These are phyloP conservation scores for Oscheius sp. DNA, from an alignment of 2,888 invertebrate genomes.

Conservation along the genomic window DNA sequence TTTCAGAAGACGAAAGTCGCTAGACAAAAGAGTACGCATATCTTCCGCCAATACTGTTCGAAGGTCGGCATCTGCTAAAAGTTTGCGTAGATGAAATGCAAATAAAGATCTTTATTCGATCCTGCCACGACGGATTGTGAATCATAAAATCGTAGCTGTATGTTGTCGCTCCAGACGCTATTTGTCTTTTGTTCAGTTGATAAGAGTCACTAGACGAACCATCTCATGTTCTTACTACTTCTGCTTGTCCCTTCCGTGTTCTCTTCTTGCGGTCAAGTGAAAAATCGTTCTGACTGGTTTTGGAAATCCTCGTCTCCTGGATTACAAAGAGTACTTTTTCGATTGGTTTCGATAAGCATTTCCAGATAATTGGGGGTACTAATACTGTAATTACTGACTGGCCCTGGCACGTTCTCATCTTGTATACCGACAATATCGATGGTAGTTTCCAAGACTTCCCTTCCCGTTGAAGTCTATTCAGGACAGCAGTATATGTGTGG, in stretches of 20 bases:
- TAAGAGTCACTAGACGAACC: neutral
- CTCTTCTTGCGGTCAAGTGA: slow-evolving; percentile 10
- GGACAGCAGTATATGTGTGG: slow-evolving; percentile 5
- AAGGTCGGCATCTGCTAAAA: slow-evolving; percentile 20
- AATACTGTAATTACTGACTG: slow-evolving; percentile 2
- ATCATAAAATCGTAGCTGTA: neutral
- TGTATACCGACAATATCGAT: slow-evolving; percentile 14
- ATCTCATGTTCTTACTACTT: slow-evolving; percentile 4
- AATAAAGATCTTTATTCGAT: neutral
- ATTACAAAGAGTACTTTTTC: neutral
- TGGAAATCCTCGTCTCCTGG: too few species aligned
- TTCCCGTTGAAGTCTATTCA: neutral
- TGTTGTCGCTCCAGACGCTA: neutral
- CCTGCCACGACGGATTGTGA: neutral
- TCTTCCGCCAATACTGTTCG: neutral
- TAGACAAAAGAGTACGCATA: slow-evolving; percentile 15
- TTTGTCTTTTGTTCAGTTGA: too few species aligned
- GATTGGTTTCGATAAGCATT: neutral
- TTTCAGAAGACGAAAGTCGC: slow-evolving; percentile 12
- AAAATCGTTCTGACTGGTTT: neutral
- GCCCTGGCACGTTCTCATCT: slow-evolving; percentile 28
- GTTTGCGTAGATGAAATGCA: neutral
- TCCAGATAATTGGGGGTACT: slow-evolving; percentile 25
- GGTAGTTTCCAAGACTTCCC: neutral
- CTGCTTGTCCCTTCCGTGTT: neutral